Conservation (phyloP, 2,113 vertebrate species). For the Thamnophis sirtalis region DNA sequence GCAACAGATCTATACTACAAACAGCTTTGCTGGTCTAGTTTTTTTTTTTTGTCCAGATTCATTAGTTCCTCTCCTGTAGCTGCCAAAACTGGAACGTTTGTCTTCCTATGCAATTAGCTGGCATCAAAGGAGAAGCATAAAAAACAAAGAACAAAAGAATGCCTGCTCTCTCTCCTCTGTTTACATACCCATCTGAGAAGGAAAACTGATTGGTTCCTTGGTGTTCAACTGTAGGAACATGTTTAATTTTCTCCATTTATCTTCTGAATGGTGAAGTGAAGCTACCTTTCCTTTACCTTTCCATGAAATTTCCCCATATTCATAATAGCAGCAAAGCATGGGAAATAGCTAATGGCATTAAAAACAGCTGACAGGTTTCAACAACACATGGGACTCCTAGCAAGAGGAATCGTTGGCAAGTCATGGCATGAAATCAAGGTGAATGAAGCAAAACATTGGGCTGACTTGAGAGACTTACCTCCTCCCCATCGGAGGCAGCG, state of each 20-base stretch:
- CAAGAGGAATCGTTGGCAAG: background rate
- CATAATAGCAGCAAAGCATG: background rate
- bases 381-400: background rate
- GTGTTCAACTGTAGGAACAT: background rate
- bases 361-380: constrained; percentile 2
- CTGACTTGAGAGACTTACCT: constrained; percentile 53
- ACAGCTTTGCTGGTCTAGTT: background rate
- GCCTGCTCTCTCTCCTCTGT: background rate
- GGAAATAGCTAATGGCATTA: background rate
- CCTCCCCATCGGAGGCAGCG: constrained; percentile 79
- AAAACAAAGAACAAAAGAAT: background rate
- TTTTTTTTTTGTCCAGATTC: background rate
- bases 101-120: background rate
- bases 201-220: background rate
- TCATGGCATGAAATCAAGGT: background rate
- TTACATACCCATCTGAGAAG: background rate
- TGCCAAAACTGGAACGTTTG: background rate
- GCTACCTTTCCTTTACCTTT: background rate
- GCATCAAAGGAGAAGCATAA: background rate
- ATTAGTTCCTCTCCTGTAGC: background rate
- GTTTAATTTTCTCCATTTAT: background rate
- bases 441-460: background rate
- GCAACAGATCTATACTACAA: background rate
- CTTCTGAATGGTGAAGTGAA: background rate
- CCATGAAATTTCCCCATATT: background rate